Conservation (phyloP, 2,797 vertebrate genomes). For the Crocodylus rhombifer region DNA sequence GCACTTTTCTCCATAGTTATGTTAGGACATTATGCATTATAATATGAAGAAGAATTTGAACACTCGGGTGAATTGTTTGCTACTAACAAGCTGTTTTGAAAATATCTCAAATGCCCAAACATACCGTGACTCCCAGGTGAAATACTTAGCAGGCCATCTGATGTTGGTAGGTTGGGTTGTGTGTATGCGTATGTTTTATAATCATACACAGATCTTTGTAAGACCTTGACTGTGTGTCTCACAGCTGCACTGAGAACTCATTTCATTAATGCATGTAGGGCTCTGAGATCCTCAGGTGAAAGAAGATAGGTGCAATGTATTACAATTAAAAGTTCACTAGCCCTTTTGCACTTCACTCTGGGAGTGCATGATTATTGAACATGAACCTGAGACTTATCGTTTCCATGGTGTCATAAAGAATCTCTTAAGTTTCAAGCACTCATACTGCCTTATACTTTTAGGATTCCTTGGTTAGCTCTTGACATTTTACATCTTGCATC, state of each 20-base stretch:
- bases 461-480: neutral
- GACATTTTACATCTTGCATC: neutral
- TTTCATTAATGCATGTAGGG: constrained; percentile 21
- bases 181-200: too few species aligned
- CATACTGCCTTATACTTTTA: neutral
- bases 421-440: constrained; percentile 9
- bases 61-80: neutral
- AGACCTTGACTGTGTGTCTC: neutral
- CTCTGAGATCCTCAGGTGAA: constrained; percentile 29
- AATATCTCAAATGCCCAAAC: neutral
- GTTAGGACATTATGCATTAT: neutral
- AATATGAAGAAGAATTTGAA: neutral
- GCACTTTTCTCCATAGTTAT: neutral
- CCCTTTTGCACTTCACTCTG: neutral
- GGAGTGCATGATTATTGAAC: neutral
- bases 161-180: neutral
- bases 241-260: neutral
- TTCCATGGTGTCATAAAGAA: neutral
- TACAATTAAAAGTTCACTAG: constrained; percentile 4
- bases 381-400: constrained; percentile 16
- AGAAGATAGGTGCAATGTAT: constrained; percentile 27
- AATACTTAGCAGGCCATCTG: neutral
- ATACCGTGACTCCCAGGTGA: neutral
- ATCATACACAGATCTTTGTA: neutral
- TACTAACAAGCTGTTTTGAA: neutral